Evolutionary conservation across 2,888 invertebrate genomes (phyloP).

Genomic region (Cyclophora punctaria): DNA sequence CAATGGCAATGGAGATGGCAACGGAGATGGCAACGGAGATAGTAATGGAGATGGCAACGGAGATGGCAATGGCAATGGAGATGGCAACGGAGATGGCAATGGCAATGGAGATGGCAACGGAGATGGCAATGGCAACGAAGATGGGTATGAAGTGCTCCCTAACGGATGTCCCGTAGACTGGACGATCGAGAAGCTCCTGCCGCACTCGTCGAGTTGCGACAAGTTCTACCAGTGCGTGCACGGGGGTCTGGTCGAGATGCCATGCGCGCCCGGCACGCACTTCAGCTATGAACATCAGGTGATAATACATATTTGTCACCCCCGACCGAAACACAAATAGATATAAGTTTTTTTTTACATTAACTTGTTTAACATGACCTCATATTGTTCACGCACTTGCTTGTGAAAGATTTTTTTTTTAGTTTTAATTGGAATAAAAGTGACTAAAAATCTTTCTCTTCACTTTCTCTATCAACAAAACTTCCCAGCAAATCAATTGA

Average conservation of each 20-base stretch:
- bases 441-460: constrained; percentile 1
- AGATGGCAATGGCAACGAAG: neutral
- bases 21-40: too few relatives aligned
- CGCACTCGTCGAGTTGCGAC: constrained; percentile 28
- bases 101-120: neutral
- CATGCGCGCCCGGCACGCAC: constrained; percentile 20
- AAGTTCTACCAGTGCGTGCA: constrained; percentile 34
- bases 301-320: neutral
- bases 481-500: too few relatives aligned
- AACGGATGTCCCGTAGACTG: constrained; percentile 33
- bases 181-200: constrained; percentile 25
- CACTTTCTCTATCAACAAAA: too few relatives aligned
- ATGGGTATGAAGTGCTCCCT: neutral
- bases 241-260: constrained; percentile 25
- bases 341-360: too few relatives aligned
- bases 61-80: neutral
- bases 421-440: too few relatives aligned
- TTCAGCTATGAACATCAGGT: constrained; percentile 38
- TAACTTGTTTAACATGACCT: neutral
- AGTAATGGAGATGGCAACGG: neutral
- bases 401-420: constrained; percentile 2
- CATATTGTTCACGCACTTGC: neutral
- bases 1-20: too few relatives aligned
- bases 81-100: neutral
- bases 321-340: neutral